Evolutionary conservation across 2,113 vertebrate genomes (phyloP).

Genomic region (Crypturellus undulatus): DNA sequence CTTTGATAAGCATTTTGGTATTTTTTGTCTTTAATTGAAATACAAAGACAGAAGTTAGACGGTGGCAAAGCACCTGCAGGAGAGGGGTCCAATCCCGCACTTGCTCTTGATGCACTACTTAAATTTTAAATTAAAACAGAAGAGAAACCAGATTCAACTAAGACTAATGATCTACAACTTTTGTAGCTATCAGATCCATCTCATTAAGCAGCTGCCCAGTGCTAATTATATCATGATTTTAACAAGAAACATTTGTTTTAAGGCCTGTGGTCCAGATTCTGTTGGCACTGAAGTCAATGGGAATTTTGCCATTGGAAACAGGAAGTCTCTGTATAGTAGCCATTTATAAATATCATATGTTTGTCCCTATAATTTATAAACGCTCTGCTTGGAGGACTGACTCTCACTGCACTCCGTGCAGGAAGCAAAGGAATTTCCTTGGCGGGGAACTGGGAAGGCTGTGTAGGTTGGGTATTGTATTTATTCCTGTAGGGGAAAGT

Average conservation of each 20-base stretch:
- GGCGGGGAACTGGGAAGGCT: not conserved
- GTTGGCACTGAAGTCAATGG: not conserved
- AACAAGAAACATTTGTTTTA: not conserved
- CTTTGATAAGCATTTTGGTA: not conserved
- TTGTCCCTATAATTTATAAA: slow-evolving; percentile 5
- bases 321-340: not conserved
- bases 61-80: not conserved
- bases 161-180: not conserved
- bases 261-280: not conserved
- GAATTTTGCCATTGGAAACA: slow-evolving; percentile 13
- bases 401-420: not conserved
- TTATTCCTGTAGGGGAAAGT: not conserved
- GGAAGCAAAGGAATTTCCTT: slow-evolving; percentile 8
- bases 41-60: not conserved
- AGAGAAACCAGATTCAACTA: not conserved
- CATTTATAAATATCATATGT: not conserved
- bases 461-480: not conserved
- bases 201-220: slow-evolving; percentile 14
- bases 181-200: not conserved
- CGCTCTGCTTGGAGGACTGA: not conserved
- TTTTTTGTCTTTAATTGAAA: not conserved
- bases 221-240: slow-evolving; percentile 10
- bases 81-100: not conserved
- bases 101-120: not conserved
- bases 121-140: not conserved